Percentiles rank a stretch among this genome's conserved stretches.
Evolutionary conservation across 2,113 vertebrate genomes (phyloP).

Genomic region (Odontophorus gujanensis): DNA sequence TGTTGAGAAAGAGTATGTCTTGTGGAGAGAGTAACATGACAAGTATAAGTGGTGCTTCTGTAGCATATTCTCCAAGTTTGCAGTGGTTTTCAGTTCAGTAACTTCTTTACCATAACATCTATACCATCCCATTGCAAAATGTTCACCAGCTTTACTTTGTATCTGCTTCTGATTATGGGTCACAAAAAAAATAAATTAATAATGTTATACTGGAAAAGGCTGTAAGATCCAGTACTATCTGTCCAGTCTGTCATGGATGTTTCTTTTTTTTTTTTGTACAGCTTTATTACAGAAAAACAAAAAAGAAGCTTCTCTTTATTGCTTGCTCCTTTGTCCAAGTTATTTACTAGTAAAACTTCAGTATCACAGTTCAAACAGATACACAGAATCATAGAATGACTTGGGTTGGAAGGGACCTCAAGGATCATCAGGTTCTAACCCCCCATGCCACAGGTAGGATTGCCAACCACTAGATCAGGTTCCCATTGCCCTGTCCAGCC

Average conservation of each 20-base stretch:
- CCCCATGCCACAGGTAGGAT: no score
- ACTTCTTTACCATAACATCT: neutral
- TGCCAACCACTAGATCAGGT: no score
- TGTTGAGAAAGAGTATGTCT: neutral
- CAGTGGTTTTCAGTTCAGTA: neutral
- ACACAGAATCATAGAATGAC: no score
- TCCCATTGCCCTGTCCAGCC: no score
- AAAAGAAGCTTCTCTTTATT: no score
- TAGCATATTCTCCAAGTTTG: neutral
- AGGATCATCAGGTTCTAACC: no score
- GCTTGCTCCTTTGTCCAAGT: no score
- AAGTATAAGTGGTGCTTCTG: neutral
- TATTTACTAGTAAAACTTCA: no score
- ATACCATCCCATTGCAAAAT: fast-evolving
- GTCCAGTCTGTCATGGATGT: neutral
- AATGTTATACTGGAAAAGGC: neutral
- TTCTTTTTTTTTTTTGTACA: neutral
- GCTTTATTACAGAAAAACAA: neutral
- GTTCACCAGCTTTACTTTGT: neutral
- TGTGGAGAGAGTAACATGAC: neutral
- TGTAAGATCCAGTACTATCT: neutral
- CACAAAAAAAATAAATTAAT: no score
- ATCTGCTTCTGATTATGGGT: neutral
- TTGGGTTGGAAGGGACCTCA: no score
- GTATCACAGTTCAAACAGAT: no score